Percentiles rank a stretch among this genome's conserved stretches.
phyloP scores from a whole-genome alignment of 2,797 vertebrate genomes.

The Phrynocephalus forsythii region DNA sequence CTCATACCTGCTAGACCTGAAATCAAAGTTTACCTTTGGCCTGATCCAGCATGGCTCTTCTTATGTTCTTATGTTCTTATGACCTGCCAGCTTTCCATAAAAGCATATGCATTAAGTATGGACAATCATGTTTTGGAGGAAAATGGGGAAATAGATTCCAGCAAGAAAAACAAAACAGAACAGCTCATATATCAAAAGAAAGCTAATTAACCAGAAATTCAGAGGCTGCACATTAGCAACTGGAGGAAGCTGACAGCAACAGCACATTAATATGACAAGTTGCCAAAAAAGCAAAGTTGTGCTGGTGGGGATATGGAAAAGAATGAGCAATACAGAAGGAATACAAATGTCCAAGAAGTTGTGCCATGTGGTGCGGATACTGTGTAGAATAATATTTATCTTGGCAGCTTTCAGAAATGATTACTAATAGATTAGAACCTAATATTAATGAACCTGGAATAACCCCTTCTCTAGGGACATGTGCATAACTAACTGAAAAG shows the following conservation, averaged over 20 bases:
- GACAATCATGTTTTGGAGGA: not conserved
- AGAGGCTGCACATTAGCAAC: not conserved
- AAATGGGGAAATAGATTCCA: not conserved
- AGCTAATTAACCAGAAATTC: conserved; percentile 1
- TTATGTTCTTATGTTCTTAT: no score
- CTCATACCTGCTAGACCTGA: not conserved
- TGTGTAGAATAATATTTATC: not conserved
- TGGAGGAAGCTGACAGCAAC: conserved; percentile 6
- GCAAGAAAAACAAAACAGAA: not conserved
- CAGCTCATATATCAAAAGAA: not conserved
- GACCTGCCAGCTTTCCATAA: not conserved
- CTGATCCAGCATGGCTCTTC: no score
- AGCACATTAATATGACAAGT: not conserved
- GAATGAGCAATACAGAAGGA: not conserved
- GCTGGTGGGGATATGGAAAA: not conserved
- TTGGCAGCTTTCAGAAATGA: not conserved
- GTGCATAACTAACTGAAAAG: not conserved
- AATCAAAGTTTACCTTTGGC: no score
- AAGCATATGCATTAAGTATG: no score
- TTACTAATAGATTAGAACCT: not conserved
- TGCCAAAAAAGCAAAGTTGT: not conserved
- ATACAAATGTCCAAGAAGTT: not conserved
- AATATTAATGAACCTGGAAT: not conserved
- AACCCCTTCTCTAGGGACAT: conserved; percentile 31
- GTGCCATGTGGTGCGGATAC: not conserved